These are phyloP conservation scores for Dermochelys coriacea DNA, from an alignment of 2,797 vertebrate genomes.

Conservation along the genomic window DNA sequence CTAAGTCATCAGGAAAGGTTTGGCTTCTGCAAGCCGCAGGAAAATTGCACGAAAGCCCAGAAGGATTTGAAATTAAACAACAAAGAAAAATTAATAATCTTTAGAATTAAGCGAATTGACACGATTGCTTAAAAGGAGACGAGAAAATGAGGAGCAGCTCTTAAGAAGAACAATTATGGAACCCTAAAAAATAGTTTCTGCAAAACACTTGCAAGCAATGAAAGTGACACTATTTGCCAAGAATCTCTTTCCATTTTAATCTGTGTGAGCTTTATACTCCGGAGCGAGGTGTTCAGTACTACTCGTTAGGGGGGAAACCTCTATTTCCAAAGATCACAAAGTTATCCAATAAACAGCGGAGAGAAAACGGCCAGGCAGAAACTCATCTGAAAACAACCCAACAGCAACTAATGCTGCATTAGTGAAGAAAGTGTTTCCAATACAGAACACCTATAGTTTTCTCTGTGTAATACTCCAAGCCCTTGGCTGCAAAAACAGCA, in stretches of 20 bases:
- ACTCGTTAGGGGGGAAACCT: background rate
- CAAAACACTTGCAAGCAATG: background rate
- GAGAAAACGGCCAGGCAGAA: background rate
- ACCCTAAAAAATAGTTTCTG: background rate
- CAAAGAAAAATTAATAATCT: background rate
- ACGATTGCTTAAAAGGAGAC: too few relatives aligned
- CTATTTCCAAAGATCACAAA: background rate
- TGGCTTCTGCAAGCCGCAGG: fast-evolving
- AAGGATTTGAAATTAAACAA: background rate
- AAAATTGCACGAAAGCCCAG: fast-evolving
- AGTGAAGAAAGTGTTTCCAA: background rate
- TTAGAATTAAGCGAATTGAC: background rate
- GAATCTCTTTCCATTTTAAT: background rate
- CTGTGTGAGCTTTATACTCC: background rate
- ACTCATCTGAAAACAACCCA: background rate
- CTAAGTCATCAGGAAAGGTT: background rate
- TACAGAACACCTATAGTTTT: background rate
- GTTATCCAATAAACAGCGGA: background rate
- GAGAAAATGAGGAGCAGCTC: background rate
- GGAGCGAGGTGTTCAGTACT: background rate
- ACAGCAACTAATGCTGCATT: background rate
- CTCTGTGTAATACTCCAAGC: background rate
- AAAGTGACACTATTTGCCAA: background rate
- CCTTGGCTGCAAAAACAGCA: background rate
- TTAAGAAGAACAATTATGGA: background rate